phyloP scores from a whole-genome alignment of 2,113 vertebrate species.

The Bothrops jararaca region DNA sequence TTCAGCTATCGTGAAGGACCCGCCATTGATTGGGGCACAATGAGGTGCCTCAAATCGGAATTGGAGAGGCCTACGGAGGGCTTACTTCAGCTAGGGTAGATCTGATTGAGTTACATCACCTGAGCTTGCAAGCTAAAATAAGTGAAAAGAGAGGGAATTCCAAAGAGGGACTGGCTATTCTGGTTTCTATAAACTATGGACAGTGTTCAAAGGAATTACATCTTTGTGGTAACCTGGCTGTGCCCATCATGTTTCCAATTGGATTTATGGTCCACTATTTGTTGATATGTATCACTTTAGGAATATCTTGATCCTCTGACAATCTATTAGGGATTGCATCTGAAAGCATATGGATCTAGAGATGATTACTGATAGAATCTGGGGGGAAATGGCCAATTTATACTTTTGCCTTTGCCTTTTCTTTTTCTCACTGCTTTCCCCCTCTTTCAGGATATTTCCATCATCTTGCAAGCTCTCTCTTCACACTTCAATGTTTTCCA shows the following conservation, averaged over 20 bases:
- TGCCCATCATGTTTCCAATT: neutral
- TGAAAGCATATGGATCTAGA: neutral
- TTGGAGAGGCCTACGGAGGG: too few species aligned
- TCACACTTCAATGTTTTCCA: neutral
- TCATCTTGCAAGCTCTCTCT: neutral
- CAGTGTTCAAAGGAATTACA: neutral
- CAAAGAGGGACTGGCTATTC: neutral
- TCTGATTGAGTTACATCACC: neutral
- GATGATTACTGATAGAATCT: neutral
- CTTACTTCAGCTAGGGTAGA: too few species aligned
- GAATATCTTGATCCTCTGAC: neutral
- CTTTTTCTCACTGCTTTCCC: neutral
- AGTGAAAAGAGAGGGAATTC: neutral
- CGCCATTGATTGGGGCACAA: too few species aligned
- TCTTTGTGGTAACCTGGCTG: neutral
- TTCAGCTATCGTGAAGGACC: too few species aligned
- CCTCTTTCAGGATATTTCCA: neutral
- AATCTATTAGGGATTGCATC: neutral
- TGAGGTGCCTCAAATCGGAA: too few species aligned
- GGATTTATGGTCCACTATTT: neutral
- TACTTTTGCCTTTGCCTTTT: neutral
- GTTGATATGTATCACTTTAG: neutral
- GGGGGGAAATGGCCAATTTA: neutral
- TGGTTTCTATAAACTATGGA: neutral
- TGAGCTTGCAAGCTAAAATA: neutral